phyloP scores from a whole-genome alignment of 2,888 invertebrate species.

The Ormyrus thymus region DNA sequence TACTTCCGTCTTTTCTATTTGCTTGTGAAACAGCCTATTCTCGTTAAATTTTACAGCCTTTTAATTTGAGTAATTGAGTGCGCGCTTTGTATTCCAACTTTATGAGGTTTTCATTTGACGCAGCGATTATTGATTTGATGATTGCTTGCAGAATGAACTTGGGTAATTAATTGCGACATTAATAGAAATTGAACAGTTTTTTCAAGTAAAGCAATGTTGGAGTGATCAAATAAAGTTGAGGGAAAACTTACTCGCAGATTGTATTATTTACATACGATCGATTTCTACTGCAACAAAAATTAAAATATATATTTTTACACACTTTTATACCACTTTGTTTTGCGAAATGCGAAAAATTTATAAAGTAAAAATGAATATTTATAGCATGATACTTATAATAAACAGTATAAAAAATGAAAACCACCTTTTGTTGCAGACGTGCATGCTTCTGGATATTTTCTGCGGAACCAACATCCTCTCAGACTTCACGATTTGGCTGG shows the following conservation, averaged over 20 bases:
- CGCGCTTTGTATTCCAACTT: neutral
- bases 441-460: conserved; percentile 77
- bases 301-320: too few species aligned
- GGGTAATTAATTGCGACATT: neutral
- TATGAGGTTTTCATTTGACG: too few species aligned
- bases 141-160: neutral
- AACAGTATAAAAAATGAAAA: neutral
- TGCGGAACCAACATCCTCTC: conserved; percentile 76
- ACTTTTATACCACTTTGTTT: too few species aligned
- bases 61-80: neutral
- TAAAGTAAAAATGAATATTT: neutral
- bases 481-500: conserved; percentile 77
- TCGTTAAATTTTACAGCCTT: conserved; percentile 11
- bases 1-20: neutral
- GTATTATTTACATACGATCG: too few species aligned
- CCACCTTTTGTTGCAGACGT: conserved; percentile 72
- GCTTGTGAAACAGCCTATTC: neutral
- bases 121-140: neutral
- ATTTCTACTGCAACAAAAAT: too few species aligned
- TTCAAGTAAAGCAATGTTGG: too few species aligned
- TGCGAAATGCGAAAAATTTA: neutral
- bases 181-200: neutral
- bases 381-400: neutral
- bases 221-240: too few species aligned
- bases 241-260: too few species aligned